Conservation (phyloP, 2,888 invertebrate genomes). For the Frankliniella fusca region DNA sequence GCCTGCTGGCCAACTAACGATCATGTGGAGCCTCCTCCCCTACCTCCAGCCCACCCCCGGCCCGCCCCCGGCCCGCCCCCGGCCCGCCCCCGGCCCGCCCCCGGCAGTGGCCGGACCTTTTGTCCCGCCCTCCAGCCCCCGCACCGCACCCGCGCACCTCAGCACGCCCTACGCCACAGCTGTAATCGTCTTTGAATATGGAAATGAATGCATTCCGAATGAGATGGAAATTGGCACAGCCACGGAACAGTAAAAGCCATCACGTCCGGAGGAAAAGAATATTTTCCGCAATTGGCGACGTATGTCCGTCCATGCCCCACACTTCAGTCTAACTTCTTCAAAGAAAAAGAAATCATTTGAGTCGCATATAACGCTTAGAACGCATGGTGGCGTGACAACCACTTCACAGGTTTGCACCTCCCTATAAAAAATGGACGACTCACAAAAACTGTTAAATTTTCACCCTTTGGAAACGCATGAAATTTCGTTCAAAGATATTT, state of each 20-base stretch:
- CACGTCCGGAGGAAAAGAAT: neutral
- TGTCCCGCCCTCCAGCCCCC: neutral
- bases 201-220: constrained; percentile 23
- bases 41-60: too few relatives aligned
- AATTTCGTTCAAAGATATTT: too few relatives aligned
- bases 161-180: neutral
- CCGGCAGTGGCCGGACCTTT: neutral
- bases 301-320: neutral
- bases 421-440: too few relatives aligned
- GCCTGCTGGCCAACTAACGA: neutral
- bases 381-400: too few relatives aligned
- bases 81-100: neutral
- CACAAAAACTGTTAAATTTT: too few relatives aligned
- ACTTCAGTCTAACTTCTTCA: too few relatives aligned
- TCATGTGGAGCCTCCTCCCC: too few relatives aligned
- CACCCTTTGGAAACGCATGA: too few relatives aligned
- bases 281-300: neutral
- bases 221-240: constrained; percentile 22
- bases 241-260: constrained; percentile 3
- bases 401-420: too few relatives aligned
- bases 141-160: neutral
- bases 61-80: neutral
- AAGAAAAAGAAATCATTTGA: too few relatives aligned
- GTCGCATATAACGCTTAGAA: too few relatives aligned
- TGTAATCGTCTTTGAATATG: constrained; percentile 20